These are phyloP conservation scores for Stegodyphus dumicola DNA, from an alignment of 1,140 invertebrate species.

Conservation along the genomic window DNA sequence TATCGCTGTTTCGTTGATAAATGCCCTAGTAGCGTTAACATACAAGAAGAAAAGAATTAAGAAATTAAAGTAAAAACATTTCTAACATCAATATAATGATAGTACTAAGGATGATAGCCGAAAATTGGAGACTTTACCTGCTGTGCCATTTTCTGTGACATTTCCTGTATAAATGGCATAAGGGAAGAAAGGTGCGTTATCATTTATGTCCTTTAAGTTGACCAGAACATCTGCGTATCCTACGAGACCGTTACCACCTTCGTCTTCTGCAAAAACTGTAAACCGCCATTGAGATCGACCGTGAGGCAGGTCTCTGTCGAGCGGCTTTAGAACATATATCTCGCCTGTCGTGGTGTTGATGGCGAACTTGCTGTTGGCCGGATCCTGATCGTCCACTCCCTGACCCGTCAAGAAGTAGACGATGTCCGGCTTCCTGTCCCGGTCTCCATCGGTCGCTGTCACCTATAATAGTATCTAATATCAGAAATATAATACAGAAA, in stretches of 20 bases:
- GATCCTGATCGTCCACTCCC: constrained; percentile 92
- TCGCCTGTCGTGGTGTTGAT: constrained; percentile 94
- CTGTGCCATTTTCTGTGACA: constrained; percentile 94
- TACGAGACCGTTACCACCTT: constrained; percentile 92
- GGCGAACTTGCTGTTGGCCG: constrained; percentile 94
- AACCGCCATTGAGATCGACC: constrained; percentile 96
- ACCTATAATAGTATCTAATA: constrained; percentile 76
- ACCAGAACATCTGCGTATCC: constrained; percentile 98
- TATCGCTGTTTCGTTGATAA: too few species aligned
- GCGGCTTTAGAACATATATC: constrained; percentile 84
- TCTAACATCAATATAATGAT: background rate
- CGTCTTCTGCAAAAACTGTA: constrained; percentile 96
- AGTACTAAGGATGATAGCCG: background rate
- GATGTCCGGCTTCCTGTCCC: constrained; percentile 92
- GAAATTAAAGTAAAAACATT: too few species aligned
- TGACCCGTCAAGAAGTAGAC: constrained; percentile 97
- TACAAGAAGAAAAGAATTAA: too few species aligned
- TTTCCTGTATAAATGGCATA: constrained; percentile 90
- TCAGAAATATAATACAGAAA: background rate
- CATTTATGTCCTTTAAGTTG: constrained; percentile 96
- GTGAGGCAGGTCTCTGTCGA: constrained; percentile 96
- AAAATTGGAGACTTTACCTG: constrained; percentile 71
- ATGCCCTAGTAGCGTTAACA: too few species aligned
- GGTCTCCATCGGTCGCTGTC: constrained; percentile 93
- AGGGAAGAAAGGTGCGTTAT: constrained; percentile 96